Conservation (phyloP, 2,797 vertebrate genomes). For the Hozukius guyotensis region DNA sequence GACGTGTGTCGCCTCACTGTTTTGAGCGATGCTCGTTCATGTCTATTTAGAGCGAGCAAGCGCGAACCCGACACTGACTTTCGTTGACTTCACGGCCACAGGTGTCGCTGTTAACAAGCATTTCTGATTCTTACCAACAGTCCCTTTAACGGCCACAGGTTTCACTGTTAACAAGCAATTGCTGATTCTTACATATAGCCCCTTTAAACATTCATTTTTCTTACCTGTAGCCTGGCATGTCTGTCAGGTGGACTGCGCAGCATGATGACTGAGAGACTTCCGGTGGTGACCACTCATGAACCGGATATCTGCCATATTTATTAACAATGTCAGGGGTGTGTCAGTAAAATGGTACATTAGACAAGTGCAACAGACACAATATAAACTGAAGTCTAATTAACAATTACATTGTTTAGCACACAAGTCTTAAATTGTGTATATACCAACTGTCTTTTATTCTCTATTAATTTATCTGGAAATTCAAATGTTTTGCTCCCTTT, state of each 20-base stretch:
- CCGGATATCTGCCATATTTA: neutral
- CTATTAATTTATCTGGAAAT: neutral
- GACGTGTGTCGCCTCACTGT: fast-evolving
- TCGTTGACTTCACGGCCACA: too few relatives aligned
- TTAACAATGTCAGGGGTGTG: neutral
- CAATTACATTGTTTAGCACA: neutral
- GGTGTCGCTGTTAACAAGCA: too few relatives aligned
- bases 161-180: too few relatives aligned
- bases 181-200: too few relatives aligned
- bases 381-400: neutral
- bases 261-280: neutral
- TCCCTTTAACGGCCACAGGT: too few relatives aligned
- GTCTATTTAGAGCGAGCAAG: too few relatives aligned
- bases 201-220: neutral
- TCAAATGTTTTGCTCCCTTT: neutral
- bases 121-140: too few relatives aligned
- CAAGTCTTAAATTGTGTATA: neutral
- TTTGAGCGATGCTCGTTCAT: too few relatives aligned
- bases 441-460: neutral
- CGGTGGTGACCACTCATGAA: neutral
- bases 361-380: neutral
- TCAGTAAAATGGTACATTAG: neutral
- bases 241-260: neutral
- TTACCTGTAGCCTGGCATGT: neutral
- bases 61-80: too few relatives aligned